Conservation (phyloP, 2,888 invertebrate genomes). For the Rhodophaea formosa region DNA sequence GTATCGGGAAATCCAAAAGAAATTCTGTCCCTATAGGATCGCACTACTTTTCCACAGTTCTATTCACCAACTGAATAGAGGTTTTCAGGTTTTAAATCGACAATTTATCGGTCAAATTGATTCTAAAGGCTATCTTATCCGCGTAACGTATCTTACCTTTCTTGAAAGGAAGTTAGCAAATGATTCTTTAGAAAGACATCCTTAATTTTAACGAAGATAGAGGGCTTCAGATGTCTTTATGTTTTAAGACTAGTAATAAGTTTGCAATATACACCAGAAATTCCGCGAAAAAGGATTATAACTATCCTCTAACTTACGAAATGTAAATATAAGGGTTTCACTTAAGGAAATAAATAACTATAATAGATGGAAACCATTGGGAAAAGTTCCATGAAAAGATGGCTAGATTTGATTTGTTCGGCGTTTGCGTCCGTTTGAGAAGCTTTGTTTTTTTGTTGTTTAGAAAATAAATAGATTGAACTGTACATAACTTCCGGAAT, state of each 20-base stretch:
- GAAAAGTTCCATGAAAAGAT: too few species aligned
- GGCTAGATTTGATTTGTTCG: too few species aligned
- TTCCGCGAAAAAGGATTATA: too few species aligned
- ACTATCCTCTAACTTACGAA: background rate
- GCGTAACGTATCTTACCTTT: constrained; percentile 25
- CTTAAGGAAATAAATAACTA: too few species aligned
- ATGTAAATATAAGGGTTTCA: background rate
- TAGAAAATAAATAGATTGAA: too few species aligned
- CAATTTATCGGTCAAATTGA: constrained; percentile 66
- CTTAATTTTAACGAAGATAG: background rate
- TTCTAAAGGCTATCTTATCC: constrained; percentile 35
- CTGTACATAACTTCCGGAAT: too few species aligned
- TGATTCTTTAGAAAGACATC: background rate
- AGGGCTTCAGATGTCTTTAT: background rate
- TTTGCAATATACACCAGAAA: too few species aligned
- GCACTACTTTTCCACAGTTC: background rate
- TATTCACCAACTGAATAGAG: constrained; percentile 9
- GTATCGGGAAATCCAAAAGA: background rate
- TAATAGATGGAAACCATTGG: too few species aligned
- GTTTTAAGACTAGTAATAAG: too few species aligned
- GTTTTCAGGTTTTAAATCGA: constrained; percentile 29
- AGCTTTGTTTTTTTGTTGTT: too few species aligned
- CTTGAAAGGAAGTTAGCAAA: background rate
- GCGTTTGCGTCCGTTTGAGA: too few species aligned
- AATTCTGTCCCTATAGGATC: background rate